Evolutionary conservation across 1,140 invertebrate species (phyloP).

Genomic region (Calephelis virginiensis): DNA sequence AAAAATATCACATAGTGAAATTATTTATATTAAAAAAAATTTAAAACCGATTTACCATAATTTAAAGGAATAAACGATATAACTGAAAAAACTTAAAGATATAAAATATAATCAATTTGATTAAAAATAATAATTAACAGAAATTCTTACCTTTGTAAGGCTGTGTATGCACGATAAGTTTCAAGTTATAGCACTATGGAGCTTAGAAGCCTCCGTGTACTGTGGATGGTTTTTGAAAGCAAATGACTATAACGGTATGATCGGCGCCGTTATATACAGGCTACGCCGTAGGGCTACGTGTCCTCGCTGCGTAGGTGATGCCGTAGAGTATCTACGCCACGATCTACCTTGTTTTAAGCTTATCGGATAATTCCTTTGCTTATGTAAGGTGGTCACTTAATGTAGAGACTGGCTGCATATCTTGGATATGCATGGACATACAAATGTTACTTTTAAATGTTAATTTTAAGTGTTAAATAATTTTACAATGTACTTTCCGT

Average conservation of each 20-base stretch:
- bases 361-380: background rate
- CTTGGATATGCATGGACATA: too few relatives aligned
- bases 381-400: background rate
- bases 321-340: constrained; percentile 26
- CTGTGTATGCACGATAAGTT: background rate
- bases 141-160: constrained; percentile 23
- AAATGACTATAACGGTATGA: constrained; percentile 53
- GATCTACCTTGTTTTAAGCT: background rate
- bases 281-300: constrained; percentile 26
- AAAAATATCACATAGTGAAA: too few relatives aligned
- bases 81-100: too few relatives aligned
- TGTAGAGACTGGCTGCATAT: background rate
- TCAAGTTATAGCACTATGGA: constrained; percentile 13
- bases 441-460: too few relatives aligned
- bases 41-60: too few relatives aligned
- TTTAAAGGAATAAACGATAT: too few relatives aligned
- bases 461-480: too few relatives aligned
- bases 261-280: constrained; percentile 54
- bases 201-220: constrained; percentile 40
- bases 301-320: constrained; percentile 46
- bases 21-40: too few relatives aligned
- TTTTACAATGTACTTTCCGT: too few relatives aligned
- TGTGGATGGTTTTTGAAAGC: constrained; percentile 53
- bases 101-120: too few relatives aligned
- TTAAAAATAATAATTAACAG: background rate